A percentile compares a stretch with the other conserved stretches of the same genome.
These are phyloP conservation scores for Cepphus grylle DNA, from an alignment of 2,113 vertebrate species.

Conservation along the genomic window DNA sequence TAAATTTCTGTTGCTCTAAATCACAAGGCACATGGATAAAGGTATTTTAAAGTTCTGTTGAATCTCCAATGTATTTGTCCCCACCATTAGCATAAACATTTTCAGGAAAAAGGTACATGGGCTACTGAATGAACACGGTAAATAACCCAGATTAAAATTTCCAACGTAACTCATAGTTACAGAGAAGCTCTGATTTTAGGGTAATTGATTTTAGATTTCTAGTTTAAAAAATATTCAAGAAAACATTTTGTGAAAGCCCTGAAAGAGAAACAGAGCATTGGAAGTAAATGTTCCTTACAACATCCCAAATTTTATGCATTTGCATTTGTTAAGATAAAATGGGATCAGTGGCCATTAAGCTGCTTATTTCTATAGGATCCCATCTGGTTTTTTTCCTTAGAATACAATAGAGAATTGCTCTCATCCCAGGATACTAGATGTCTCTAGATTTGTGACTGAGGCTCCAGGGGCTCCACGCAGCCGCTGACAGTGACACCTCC, in stretches of 20 bases:
- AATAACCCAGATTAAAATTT: neutral
- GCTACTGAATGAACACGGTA: neutral
- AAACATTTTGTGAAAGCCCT: neutral
- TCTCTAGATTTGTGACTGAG: neutral
- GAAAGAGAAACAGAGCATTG: neutral
- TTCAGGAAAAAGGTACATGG: neutral
- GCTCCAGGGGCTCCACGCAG: neutral
- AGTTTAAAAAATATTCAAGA: neutral
- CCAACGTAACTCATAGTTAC: neutral
- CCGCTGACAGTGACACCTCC: rapidly evolving
- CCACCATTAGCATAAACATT: neutral
- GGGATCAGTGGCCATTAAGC: neutral
- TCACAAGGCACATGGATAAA: neutral
- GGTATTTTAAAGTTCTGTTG: neutral
- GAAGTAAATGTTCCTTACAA: neutral
- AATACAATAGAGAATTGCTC: neutral
- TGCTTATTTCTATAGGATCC: neutral
- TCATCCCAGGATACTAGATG: neutral
- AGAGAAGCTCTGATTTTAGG: neutral
- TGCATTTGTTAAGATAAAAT: neutral
- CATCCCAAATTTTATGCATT: neutral
- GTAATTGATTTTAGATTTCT: neutral
- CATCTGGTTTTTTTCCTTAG: neutral
- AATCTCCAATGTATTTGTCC: neutral
- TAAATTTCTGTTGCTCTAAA: neutral